Evolutionary conservation across 2,888 invertebrate genomes (phyloP), one percentile per base, ranked within the genome.

Genomic region (Emmelina monodactyla): DNA sequence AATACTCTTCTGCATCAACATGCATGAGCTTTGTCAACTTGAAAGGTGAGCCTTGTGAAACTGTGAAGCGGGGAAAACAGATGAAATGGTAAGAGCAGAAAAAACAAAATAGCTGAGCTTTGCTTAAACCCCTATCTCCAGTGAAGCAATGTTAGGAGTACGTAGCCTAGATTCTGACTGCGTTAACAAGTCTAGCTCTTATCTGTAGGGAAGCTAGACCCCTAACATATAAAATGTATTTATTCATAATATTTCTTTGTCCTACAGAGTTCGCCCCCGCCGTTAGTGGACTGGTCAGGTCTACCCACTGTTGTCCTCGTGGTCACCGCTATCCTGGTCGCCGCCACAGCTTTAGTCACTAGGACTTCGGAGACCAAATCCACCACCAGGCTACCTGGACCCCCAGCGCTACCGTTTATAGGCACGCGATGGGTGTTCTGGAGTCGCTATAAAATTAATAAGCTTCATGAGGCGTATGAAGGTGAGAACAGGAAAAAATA

Each of bases 361-460:
- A 55, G 68, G 2, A 42, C 61, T 0, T 43, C 58, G 0, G 69
- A 73, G 16, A 49, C 49, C 28, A 65, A 62, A 44, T 51, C 50
- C 3, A 45, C 51, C 2, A 40, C 51, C 1, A 49, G 61, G 31
- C 84, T 93, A 28, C 93, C 93, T 0, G 93, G 93, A 1, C 92
- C 92, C 0, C 67, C 82, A 6, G 61, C 85, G 0, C 51, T 92
- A 28, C 92, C 93, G 0, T 66, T 91, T 22, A 53, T 92, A 16
- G 93, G 93, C 3, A 92, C 92, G 3, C 82, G 88, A 35, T 93
- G 92, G 92, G 83, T 91, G 34, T 92, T 88, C 60, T 83, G 87
- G 49, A 83, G 80, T 48, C 81, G 83, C 38, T 91, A 91, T 52
- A 82, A 81, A 50, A 82, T 91, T 71, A 85, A 86, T 44, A 87